Evolutionary conservation across 2,113 vertebrate genomes (phyloP), one percentile per base, ranked within the genome.

Genomic region (Balaeniceps rex): DNA sequence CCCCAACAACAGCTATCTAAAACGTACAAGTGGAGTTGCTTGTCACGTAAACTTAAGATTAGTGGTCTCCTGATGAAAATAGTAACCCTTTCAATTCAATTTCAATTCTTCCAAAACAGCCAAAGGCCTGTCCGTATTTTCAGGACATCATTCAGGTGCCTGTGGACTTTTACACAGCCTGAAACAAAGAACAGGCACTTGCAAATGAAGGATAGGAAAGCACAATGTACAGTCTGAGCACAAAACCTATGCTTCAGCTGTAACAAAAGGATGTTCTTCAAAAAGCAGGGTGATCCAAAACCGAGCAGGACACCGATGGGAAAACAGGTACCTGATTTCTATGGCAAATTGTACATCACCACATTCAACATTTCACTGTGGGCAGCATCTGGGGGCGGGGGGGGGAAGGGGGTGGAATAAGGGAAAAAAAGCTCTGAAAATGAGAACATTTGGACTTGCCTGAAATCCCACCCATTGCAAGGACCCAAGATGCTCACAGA

Each of bases 231-330:
- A 38, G 42, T 40, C 68, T 36, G 46, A 79, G 44, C 21, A 69
- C n/a, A 86, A 90, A 65, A 71, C 23, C 51, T 47, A 6, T 15
- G 26, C 14, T 69, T 74, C 46, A 57, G 42, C n/a, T 89, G 12
- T 38, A 84, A 63, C 9, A 18, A 87, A 84, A 65, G 31, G 14
- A 13, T 40, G 36, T 34, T 77, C 42, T 40, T 74, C 25, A 87
- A 44, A 31, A 78, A 74, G 8, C 22, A 68, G 25, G n/a, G 60
- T 0, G 1, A 54, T 28, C 55, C 3, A 13, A 85, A 84, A 42
- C 44, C 3, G 2, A 82, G 29, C 4, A 42, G 16, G 34, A 85
- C 18, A 40, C 8, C 0, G 3, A 19, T 2, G 2, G 22, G 24
- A 74, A 74, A 92, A 63, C 8, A 78, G 0, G 54, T 49, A 49